Base-by-base conservation (phyloP, 1,140 invertebrate species). In the Elysia chlorotica region DNA sequence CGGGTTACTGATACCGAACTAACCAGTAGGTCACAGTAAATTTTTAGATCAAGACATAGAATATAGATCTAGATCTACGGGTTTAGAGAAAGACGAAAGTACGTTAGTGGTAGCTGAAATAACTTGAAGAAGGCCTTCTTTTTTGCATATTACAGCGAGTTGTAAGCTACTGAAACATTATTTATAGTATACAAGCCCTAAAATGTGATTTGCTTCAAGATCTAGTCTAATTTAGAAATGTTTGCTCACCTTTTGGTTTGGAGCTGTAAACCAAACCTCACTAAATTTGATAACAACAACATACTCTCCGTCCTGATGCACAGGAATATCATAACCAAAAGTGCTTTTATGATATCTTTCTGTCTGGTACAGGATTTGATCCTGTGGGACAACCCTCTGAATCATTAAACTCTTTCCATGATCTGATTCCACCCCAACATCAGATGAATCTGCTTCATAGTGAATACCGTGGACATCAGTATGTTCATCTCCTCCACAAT, bases 181-280 rank as follows among this genome's bases (percentile, higher is more conserved):
- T n/a, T n/a, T n/a, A n/a, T n/a, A n/a, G n/a, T n/a, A n/a, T n/a
- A n/a, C n/a, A n/a, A n/a, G n/a, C n/a, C n/a, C n/a, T n/a, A n/a
- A n/a, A n/a, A n/a, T n/a, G n/a, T n/a, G n/a, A n/a, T n/a, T n/a
- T n/a, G n/a, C n/a, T n/a, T n/a, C n/a, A n/a, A n/a, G n/a, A n/a
- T n/a, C n/a, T n/a, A n/a, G n/a, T n/a, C n/a, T n/a, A n/a, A n/a
- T n/a, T n/a, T n/a, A n/a, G n/a, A n/a, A n/a, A n/a, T n/a, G n/a
- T n/a, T n/a, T n/a, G n/a, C 48, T 73, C 79, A 88, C 87, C 83
- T 88, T 88, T 79, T 86, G 82, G 75, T 85, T 84, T 19, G 85
- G 74, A 23, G 84, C 80, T 33, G 85, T 85, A 71, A 88, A 88
- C 87, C 87, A 88, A 21, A 88, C 87, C 81, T 88, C 87, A 75